Conservation (phyloP, 2,888 invertebrate species). For the Patella depressa region DNA sequence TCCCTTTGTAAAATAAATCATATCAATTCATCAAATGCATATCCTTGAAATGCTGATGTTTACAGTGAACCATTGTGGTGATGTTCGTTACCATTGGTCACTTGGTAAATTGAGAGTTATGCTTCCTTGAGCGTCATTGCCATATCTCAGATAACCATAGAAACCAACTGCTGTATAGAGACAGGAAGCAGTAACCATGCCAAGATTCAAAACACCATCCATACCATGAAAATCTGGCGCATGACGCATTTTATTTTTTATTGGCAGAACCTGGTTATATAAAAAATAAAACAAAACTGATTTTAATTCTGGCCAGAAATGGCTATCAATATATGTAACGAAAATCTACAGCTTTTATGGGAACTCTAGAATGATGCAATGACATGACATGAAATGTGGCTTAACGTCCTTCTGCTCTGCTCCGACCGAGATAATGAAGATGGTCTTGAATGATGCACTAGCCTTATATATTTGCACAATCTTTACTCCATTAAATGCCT, state of each 20-base stretch:
- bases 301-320: too few relatives aligned
- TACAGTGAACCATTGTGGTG: too few relatives aligned
- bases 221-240: conserved; percentile 88
- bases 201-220: conserved; percentile 85
- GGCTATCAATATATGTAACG: too few relatives aligned
- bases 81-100: conserved; percentile 45
- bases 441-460: too few relatives aligned
- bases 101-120: conserved; percentile 87
- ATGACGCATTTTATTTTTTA: conserved; percentile 92
- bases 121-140: conserved; percentile 84
- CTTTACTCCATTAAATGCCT: too few relatives aligned
- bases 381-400: not conserved
- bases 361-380: not conserved
- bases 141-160: conserved; percentile 92
- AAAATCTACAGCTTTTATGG: too few relatives aligned
- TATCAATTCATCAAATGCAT: too few relatives aligned
- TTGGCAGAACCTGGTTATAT: conserved; percentile 83
- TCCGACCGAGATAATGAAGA: too few relatives aligned
- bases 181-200: conserved; percentile 87
- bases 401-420: not conserved
- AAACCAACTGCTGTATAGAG: conserved; percentile 90
- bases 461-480: too few relatives aligned
- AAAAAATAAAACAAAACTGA: too few relatives aligned
- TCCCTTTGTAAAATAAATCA: too few relatives aligned
- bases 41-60: too few relatives aligned